Conservation (phyloP, 2,113 vertebrate genomes). For the Nyctibius bracteatus region DNA sequence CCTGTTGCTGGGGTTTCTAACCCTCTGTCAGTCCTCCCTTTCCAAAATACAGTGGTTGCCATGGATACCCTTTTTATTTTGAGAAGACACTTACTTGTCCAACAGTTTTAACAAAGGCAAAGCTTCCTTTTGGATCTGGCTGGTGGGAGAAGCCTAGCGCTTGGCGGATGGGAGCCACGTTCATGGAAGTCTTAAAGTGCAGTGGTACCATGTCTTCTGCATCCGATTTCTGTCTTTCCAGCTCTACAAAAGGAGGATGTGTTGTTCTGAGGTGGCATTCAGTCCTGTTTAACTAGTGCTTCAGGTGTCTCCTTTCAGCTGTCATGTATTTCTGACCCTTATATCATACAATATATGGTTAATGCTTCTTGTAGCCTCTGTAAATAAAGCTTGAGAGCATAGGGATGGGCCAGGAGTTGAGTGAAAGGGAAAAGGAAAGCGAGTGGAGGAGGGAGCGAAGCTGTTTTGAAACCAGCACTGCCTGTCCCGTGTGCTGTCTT, state of each 20-base stretch:
- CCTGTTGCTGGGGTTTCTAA: conserved; percentile 7
- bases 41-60: conserved; percentile 39
- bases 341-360: neutral
- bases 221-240: neutral
- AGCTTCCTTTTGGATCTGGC: neutral
- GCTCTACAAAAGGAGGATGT: neutral
- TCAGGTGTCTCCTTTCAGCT: neutral
- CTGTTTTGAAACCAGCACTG: neutral
- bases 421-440: neutral
- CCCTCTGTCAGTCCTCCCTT: neutral
- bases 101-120: neutral
- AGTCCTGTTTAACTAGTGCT: neutral
- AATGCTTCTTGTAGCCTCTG: neutral
- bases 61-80: conserved; percentile 49
- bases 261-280: neutral
- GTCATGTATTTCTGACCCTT: neutral
- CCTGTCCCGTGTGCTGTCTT: neutral
- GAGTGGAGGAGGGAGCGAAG: neutral
- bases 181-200: rapidly evolving
- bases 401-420: neutral
- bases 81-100: conserved; percentile 27
- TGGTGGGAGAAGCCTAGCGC: neutral
- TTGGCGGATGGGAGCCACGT: neutral
- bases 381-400: neutral
- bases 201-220: rapidly evolving